Evolutionary conservation across 2,113 vertebrate species (phyloP).

Genomic region (Coryphaenoides rupestris): DNA sequence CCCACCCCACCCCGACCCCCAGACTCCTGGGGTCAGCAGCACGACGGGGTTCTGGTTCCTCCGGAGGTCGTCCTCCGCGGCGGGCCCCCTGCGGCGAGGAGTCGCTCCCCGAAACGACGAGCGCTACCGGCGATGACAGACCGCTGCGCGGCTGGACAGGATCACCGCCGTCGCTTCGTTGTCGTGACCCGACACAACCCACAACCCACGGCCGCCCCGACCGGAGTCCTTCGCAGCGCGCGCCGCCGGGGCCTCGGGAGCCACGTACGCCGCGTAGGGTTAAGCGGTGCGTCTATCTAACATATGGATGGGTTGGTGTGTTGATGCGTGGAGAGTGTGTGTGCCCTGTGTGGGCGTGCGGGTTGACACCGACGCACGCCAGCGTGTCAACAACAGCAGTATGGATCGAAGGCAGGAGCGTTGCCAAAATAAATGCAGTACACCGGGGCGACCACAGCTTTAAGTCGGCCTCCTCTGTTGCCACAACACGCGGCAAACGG

Average conservation of each 20-base stretch:
- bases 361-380: not conserved
- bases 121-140: slow-evolving; percentile 36
- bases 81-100: not conserved
- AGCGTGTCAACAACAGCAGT: no score
- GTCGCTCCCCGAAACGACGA: slow-evolving; percentile 1
- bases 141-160: slow-evolving; percentile 23
- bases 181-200: slow-evolving; percentile 21
- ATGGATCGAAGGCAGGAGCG: no score
- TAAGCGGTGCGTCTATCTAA: no score
- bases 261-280: no score
- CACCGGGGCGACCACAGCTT: slow-evolving; percentile 6
- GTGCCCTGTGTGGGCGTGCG: not conserved
- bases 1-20: slow-evolving; percentile 53
- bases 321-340: not conserved
- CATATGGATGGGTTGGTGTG: not conserved
- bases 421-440: slow-evolving; percentile 10
- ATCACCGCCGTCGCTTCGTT: slow-evolving; percentile 7
- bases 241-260: no score
- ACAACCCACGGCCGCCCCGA: no score
- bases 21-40: slow-evolving; percentile 52
- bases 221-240: no score
- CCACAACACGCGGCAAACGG: slow-evolving; percentile 33
- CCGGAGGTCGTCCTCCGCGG: slow-evolving; percentile 16
- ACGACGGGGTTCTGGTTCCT: slow-evolving; percentile 22
- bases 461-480: slow-evolving; percentile 25